These are phyloP conservation scores for Polyploca ridens DNA, from an alignment of 2,888 invertebrate genomes.

Conservation along the genomic window DNA sequence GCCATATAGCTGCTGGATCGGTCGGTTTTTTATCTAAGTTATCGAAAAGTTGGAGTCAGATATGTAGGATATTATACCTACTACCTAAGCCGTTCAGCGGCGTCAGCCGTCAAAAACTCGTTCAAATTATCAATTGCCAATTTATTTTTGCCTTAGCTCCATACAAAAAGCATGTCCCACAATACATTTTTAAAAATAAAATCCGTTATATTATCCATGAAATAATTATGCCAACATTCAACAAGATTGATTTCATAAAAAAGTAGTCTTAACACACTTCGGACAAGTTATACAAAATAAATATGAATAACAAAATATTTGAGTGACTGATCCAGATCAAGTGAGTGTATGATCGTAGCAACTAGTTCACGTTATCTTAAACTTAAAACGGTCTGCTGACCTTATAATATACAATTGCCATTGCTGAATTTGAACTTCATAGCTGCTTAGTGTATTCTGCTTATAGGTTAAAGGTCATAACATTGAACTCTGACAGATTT, in stretches of 20 bases:
- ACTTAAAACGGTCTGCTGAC: constrained; percentile 23
- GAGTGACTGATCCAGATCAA: constrained; percentile 11
- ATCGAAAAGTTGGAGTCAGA: too few relatives aligned
- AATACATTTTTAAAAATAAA: neutral
- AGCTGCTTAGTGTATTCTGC: constrained; percentile 21
- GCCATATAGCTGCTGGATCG: too few relatives aligned
- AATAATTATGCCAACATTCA: constrained; percentile 1
- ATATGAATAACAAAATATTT: neutral
- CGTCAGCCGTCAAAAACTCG: neutral
- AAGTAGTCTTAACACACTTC: neutral
- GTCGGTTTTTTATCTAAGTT: too few relatives aligned
- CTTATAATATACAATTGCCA: constrained; percentile 17
- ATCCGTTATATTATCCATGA: neutral
- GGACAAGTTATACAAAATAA: neutral
- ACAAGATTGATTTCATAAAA: constrained; percentile 11
- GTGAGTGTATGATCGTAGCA: neutral
- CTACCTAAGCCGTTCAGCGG: neutral
- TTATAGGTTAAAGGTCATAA: neutral
- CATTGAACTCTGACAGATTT: neutral
- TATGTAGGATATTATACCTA: neutral
- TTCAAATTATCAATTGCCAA: neutral
- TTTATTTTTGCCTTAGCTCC: neutral
- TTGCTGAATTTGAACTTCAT: constrained; percentile 27
- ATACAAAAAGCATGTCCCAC: neutral
- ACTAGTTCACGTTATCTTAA: constrained; percentile 13